Evolutionary conservation across 2,888 invertebrate species (phyloP).

Genomic region (Drosophila leonis): DNA sequence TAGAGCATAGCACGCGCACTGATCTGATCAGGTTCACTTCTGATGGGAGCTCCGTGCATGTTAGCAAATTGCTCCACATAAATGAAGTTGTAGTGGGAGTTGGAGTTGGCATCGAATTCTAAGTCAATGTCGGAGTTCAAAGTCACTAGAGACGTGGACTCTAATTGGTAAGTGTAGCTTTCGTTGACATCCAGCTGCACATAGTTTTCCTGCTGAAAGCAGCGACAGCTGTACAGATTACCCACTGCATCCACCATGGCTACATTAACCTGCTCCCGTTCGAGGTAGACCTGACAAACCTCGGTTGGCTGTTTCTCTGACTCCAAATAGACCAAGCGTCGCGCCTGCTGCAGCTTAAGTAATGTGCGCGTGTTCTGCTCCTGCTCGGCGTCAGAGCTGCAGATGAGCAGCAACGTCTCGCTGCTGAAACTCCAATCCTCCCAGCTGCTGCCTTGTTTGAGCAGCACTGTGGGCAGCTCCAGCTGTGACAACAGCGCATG

Average conservation of each 20-base stretch:
- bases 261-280: conserved; percentile 57
- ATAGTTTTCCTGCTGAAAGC: conserved; percentile 18
- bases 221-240: conserved; percentile 46
- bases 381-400: conserved; percentile 30
- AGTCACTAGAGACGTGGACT: not conserved
- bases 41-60: conserved; percentile 46
- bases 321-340: conserved; percentile 43
- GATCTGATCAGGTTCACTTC: conserved; percentile 47
- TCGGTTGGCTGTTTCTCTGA: not conserved
- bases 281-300: conserved; percentile 38
- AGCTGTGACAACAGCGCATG: conserved; percentile 31
- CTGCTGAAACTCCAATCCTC: conserved; percentile 48
- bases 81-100: not conserved
- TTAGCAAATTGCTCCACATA: conserved; percentile 58
- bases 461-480: conserved; percentile 36
- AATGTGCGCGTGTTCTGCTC: conserved; percentile 30
- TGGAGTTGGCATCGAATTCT: not conserved
- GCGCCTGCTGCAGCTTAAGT: conserved; percentile 40
- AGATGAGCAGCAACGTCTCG: conserved; percentile 40
- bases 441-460: conserved; percentile 23
- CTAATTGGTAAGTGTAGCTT: not conserved
- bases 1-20: conserved; percentile 58
- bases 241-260: conserved; percentile 30
- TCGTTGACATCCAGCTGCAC: conserved; percentile 1
- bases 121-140: not conserved